Percentiles rank a stretch among this genome's conserved stretches.
Evolutionary conservation across 2,113 vertebrate species (phyloP).

Genomic region (Tychaedon coryphoeus): DNA sequence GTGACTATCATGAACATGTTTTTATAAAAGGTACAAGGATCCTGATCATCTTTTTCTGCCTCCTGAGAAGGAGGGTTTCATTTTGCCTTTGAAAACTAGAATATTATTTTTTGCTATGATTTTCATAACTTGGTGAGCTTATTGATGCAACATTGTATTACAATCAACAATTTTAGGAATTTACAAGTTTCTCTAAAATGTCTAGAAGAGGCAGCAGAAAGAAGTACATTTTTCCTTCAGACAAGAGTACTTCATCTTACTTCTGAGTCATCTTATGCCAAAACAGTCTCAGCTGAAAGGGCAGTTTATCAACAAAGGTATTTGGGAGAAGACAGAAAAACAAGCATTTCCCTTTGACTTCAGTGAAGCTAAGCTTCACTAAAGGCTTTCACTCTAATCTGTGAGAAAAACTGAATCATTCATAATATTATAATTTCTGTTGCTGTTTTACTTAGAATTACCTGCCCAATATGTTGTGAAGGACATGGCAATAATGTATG

Average conservation of each 20-base stretch:
- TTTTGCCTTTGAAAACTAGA: not conserved
- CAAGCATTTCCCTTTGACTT: not conserved
- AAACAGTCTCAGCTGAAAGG: not conserved
- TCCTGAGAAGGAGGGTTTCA: not conserved
- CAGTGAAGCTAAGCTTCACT: not conserved
- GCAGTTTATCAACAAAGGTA: not conserved
- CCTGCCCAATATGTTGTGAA: slow-evolving; percentile 23
- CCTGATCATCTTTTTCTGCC: not conserved
- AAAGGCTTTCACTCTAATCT: not conserved
- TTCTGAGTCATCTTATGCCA: not conserved
- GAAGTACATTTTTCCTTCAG: not conserved
- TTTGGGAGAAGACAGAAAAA: not conserved
- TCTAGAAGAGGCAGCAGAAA: not conserved
- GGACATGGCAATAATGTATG: slow-evolving; percentile 10
- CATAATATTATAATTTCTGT: not conserved
- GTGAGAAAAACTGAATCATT: not conserved
- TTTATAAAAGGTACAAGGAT: not conserved
- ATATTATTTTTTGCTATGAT: not conserved
- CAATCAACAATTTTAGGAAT: not conserved
- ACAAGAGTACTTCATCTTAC: not conserved
- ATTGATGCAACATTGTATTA: not conserved
- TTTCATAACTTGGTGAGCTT: not conserved
- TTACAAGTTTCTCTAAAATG: not conserved
- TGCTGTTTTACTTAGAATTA: not conserved
- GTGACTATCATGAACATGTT: not conserved